Evolutionary conservation across 2,888 invertebrate genomes (phyloP).

Genomic region (Thalpophila matura): DNA sequence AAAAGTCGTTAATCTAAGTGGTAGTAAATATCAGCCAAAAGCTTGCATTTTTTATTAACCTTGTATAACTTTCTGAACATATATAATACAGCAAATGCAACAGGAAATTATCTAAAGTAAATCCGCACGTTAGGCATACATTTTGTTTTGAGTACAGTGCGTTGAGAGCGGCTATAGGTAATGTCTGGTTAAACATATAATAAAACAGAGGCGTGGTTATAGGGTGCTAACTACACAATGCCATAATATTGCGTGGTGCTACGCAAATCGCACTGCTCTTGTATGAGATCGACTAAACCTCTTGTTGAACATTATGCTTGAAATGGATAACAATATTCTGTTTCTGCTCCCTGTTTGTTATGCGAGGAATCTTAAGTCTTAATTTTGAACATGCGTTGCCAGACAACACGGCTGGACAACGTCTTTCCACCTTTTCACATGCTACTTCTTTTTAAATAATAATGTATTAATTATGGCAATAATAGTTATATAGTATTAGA

Average conservation of each 20-base stretch:
- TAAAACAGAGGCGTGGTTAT: conserved; percentile 5
- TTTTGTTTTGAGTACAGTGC: conserved; percentile 15
- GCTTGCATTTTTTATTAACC: neutral
- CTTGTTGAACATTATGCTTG: conserved; percentile 1
- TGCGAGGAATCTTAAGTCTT: no score
- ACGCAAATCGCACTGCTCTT: neutral
- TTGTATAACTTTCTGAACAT: neutral
- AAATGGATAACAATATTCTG: neutral
- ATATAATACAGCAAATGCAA: conserved; percentile 26
- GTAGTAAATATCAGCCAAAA: neutral
- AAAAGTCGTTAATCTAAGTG: conserved; percentile 4
- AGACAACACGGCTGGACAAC: no score
- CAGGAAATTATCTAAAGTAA: conserved; percentile 26
- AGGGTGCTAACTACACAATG: neutral
- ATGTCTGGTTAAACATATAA: conserved; percentile 23
- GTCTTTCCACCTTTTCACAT: no score
- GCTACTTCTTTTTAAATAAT: no score
- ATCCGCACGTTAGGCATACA: conserved; percentile 24
- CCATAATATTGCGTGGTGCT: conserved; percentile 1
- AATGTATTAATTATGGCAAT: neutral
- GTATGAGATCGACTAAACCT: neutral
- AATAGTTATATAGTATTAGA: neutral
- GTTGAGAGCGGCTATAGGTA: conserved; percentile 8
- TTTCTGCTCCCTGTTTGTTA: neutral
- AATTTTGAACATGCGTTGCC: no score